Percentiles rank a stretch among this genome's conserved stretches.
Evolutionary conservation across 2,888 invertebrate genomes (phyloP).

Genomic region (Apocheima hispidaria): DNA sequence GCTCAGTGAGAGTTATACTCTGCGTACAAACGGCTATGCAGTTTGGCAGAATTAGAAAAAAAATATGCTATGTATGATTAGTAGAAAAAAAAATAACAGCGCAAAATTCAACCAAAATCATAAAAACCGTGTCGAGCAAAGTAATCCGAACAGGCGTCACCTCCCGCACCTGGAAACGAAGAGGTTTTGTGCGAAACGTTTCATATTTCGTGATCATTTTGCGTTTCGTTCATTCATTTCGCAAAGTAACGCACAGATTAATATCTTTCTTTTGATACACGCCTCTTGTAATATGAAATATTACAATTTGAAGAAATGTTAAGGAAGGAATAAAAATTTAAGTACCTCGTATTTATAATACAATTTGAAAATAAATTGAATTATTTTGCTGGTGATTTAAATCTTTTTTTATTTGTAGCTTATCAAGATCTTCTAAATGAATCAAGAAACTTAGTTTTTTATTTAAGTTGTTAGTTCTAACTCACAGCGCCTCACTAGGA

Average conservation of each 20-base stretch:
- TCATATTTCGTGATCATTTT: slow-evolving; percentile 13
- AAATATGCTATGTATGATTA: no score
- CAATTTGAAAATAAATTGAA: not conserved
- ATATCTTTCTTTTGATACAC: slow-evolving; percentile 26
- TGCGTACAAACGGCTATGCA: no score
- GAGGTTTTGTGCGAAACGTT: slow-evolving; percentile 14
- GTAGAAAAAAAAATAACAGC: not conserved
- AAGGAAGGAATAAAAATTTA: not conserved
- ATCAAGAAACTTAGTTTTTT: no score
- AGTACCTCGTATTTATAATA: not conserved
- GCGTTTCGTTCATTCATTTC: slow-evolving; percentile 25
- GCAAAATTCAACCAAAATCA: slow-evolving; percentile 9
- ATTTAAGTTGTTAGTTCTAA: no score
- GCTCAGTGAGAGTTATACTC: no score
- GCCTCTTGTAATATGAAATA: slow-evolving; percentile 15
- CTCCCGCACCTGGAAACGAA: slow-evolving; percentile 10
- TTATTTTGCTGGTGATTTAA: no score
- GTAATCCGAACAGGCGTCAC: slow-evolving; percentile 7
- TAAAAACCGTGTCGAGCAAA: not conserved
- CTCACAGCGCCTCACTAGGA: no score
- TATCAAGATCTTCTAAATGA: no score
- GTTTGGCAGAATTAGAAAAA: no score
- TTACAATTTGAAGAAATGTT: slow-evolving; percentile 17
- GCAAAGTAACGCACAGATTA: slow-evolving; percentile 20
- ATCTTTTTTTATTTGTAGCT: no score